phyloP scores from a whole-genome alignment of 2,888 invertebrate species.

The Cephus sareptanus region DNA sequence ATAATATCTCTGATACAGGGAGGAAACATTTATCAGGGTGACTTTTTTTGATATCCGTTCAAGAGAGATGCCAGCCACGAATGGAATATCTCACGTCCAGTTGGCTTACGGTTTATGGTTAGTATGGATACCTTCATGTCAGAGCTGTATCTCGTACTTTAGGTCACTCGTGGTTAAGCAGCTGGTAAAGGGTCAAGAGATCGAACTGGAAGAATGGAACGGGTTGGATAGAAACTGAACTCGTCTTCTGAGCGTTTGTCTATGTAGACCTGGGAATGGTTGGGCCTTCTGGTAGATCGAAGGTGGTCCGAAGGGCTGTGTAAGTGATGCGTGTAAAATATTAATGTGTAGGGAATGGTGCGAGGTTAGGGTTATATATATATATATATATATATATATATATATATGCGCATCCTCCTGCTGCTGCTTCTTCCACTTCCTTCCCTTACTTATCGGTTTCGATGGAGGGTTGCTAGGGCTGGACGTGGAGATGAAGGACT shows the following conservation, averaged over 20 bases:
- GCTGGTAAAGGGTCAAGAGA: neutral
- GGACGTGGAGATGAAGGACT: conserved; percentile 41
- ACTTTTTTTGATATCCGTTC: neutral
- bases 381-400: neutral
- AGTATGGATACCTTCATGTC: neutral
- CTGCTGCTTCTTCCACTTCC: conserved; percentile 31
- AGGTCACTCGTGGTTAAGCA: neutral
- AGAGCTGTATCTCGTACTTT: neutral
- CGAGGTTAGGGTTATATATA: conserved; percentile 17
- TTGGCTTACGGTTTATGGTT: neutral
- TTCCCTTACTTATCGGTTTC: conserved; percentile 62
- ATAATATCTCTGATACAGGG: neutral
- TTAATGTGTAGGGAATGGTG: conserved; percentile 52
- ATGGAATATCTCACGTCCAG: neutral
- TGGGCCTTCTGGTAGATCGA: conserved; percentile 29
- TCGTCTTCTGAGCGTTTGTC: neutral
- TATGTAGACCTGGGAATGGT: neutral
- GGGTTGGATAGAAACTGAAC: neutral
- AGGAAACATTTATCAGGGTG: neutral
- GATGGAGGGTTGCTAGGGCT: conserved; percentile 36
- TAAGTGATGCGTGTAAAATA: conserved; percentile 58
- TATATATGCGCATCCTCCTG: conserved; percentile 12
- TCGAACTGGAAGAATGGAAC: neutral
- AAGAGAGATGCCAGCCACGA: neutral
- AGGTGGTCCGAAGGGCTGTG: conserved; percentile 51